Evolutionary conservation across 2,113 vertebrate genomes (phyloP), one percentile per base, ranked within the genome.

Genomic region (Isurus oxyrinchus): DNA sequence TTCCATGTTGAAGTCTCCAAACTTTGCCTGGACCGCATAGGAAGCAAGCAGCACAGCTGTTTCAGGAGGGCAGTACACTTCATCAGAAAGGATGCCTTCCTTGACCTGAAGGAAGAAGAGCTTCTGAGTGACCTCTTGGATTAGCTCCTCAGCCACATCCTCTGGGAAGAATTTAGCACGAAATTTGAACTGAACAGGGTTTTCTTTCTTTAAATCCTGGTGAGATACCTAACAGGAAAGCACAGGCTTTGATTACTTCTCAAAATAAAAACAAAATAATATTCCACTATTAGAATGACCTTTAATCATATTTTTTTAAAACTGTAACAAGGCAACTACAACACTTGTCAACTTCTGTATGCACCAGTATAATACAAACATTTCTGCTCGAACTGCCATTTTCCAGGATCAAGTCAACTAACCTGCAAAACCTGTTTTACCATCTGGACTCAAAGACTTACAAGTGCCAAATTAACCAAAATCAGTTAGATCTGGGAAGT

Each of bases 71-170:
- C 99, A 99, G 98, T 99, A 99, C 96, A 99, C 98, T 97, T 99
- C 99, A 6, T 99, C 99, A 0, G 98, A 98, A 96, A 99, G 98
- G 96, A 99, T 99, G 55, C 97, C 97, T 1, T 99, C 99, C 97
- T 99, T 99, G 97, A 99, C 98, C 97, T 99, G 99, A 44, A 99
- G 98, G 97, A 99, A 99, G 98, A 99, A 99, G 0, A 99, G 98
- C 98, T 99, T 99, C 98, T 99, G 99, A 0, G 99, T 99, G 97
- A 99, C 98, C 95, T 99, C 99, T 97, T 99, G 99, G 97, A 99
- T 99, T 97, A 99, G 98, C 97, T 99, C 99, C 96, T 99, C 99
- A 0, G 98, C 88, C 96, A 99, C 99, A 0, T 99, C 99, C 96
- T 99, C 99, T 0, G 99, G 99, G 97, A 98, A 99, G 98, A 99